Base-by-base conservation (phyloP, 2,113 vertebrate genomes). In the Halichoerus grypus region DNA sequence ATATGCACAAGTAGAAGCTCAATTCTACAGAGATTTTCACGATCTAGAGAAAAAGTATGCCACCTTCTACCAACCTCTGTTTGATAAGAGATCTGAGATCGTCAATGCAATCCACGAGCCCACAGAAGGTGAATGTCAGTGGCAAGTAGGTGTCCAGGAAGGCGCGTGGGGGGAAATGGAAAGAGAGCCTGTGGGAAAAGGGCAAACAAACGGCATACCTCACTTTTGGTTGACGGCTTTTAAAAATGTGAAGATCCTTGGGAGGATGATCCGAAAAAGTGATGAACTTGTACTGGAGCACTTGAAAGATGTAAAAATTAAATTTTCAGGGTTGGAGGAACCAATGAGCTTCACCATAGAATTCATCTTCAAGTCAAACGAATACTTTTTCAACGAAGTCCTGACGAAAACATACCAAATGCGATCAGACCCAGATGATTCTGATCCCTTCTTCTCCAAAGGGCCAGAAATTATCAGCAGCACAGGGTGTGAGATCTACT, bases 381-480 rank as follows among this genome's bases (percentile, higher is more conserved):
- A 95, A 36, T 88, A 91, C 4, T 67, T 97, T 84, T 69, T n/a
- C 42, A 84, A 79, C 4, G 11, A 90, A 51, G 15, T 94, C 89
- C 46, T 92, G 39, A 88, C 13, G 3, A 88, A 97, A 79, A 74
- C 55, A 59, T 61, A n/a, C 33, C 57, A 5, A n/a, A 53, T 84
- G 49, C 1, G 1, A 55, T 71, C 28, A 83, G 42, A 53, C 15
- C 85, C 69, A 59, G 33, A 79, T 91, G 55, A 15, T 85, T 93
- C 31, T 67, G 65, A 89, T 61, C 81, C 9, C 4, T 93, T 87
- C 19, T 91, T 88, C 28, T 76, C 65, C 51, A 12, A 61, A 42
- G 49, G 7, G 0, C 57, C 84, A 71, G 67, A 96, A 94, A 94
- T 82, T 55, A 87, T 85, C 72, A 71, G 49, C 19, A 88, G 16